Evolutionary conservation across 2,113 vertebrate species (phyloP), one percentile per base, ranked within the genome.

Genomic region (Saguinus midas): DNA sequence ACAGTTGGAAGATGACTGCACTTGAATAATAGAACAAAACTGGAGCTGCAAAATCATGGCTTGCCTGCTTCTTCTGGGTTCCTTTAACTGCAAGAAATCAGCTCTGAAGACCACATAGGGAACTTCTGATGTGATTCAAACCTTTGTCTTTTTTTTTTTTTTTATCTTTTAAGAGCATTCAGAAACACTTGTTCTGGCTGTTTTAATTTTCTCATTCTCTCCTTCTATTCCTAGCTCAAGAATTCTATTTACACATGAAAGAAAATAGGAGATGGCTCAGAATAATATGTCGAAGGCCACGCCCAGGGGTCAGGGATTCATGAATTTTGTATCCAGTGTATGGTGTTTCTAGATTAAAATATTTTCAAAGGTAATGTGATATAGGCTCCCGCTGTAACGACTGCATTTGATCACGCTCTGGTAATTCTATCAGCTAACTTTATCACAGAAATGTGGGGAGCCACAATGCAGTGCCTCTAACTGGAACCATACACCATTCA

Each of bases 401-500:
- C 72, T 90, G 95, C 89, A 66, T 96, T 96, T 43, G 78, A 81
- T 97, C 88, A 97, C 45, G 1, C 21, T 21, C 32, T 50, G 61
- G 96, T 94, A 95, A 97, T 89, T 68, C 18, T 94, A 95, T 80
- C 95, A 14, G 48, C 66, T 76, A 94, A 75, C 76, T 90, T 55
- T 81, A 90, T 96, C 94, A 93, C 93, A 92, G 96, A 80, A 80
- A 68, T 37, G 68, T 10, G 20, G 95, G 90, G 84, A 72, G 76
- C 66, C 95, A 82, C 68, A 32, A 70, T 29, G 78, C 43, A 78
- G 78, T 21, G 64, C 85, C 97, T 94, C 1, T 89, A 55, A 17
- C 81, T 84, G 98, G 96, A 98, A 98, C 95, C 20, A 25, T 75
- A 98, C 25, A 97, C 97, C 91, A 32, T 89, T 81, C 75, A 18